A percentile compares a stretch with the other conserved stretches of the same genome.
Evolutionary conservation across 2,797 vertebrate genomes (phyloP).

Genomic region (Micrastur ruficollis): DNA sequence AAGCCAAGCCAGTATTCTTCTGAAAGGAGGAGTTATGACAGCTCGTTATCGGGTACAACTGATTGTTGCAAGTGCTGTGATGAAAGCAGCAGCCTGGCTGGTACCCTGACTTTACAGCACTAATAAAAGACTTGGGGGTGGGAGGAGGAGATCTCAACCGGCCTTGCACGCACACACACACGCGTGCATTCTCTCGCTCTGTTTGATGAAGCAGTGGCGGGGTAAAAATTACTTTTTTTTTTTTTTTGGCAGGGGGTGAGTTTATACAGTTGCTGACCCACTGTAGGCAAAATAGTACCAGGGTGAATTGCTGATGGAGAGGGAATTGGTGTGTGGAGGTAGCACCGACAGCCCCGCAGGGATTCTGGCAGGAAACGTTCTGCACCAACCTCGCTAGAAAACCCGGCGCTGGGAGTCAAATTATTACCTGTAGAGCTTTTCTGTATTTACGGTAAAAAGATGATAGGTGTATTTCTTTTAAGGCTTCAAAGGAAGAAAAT

Average conservation of each 20-base stretch:
- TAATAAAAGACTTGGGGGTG: not conserved
- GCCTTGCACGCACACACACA: not conserved
- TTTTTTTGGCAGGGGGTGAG: not conserved
- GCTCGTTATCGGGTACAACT: not conserved
- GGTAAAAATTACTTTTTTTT: not conserved
- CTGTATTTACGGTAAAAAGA: not conserved
- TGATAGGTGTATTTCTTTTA: not conserved
- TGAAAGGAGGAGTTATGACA: not conserved
- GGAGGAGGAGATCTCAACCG: not conserved
- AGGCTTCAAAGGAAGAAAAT: not conserved
- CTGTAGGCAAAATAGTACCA: not conserved
- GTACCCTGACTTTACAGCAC: not conserved
- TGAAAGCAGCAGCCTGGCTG: not conserved
- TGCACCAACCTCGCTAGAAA: not conserved
- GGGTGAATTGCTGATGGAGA: not conserved
- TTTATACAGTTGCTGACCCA: not conserved
- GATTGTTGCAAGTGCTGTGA: not conserved
- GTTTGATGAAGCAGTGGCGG: not conserved
- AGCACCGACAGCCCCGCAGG: fast-evolving
- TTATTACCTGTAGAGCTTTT: not conserved
- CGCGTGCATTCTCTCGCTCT: not conserved
- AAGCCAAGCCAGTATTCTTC: not conserved
- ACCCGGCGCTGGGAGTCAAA: not conserved
- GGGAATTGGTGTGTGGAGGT: not conserved
- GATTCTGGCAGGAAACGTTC: not conserved